phyloP scores from a whole-genome alignment of 2,797 vertebrate genomes.

The Pipistrellus kuhlii region DNA sequence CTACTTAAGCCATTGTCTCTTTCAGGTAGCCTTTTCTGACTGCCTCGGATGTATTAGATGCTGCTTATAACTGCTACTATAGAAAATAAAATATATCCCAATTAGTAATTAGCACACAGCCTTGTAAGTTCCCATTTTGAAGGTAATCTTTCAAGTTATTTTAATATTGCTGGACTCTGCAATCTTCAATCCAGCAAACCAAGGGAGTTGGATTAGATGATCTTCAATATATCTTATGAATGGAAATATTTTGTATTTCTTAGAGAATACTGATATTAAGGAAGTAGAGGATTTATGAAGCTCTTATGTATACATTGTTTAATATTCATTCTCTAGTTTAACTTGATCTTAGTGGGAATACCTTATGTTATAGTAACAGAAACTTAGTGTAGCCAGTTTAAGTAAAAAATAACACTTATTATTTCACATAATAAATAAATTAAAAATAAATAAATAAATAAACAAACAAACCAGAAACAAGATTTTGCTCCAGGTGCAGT shows the following conservation, averaged over 20 bases:
- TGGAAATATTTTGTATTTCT: slow-evolving; percentile 1
- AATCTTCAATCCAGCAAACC: not conserved
- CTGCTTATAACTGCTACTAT: not conserved
- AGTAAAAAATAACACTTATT: slow-evolving; percentile 44
- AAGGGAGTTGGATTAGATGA: not conserved
- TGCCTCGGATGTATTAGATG: not conserved
- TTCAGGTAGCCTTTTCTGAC: not conserved
- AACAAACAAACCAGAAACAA: not conserved
- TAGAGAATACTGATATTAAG: not conserved
- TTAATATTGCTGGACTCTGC: not conserved
- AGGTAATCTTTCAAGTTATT: not conserved
- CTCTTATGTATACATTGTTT: not conserved
- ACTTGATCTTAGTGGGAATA: slow-evolving; percentile 1
- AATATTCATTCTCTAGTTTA: slow-evolving; percentile 14
- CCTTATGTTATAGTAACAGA: slow-evolving; percentile 19
- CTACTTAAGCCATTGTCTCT: not conserved
- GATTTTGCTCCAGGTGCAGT: not conserved
- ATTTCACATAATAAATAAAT: not conserved
- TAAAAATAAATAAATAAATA: not conserved
- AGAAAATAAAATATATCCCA: not conserved
- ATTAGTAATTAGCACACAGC: not conserved
- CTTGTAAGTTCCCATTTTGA: not conserved
- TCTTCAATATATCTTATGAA: not conserved
- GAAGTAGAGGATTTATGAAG: not conserved
- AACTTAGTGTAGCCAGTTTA: slow-evolving; percentile 35